These are phyloP conservation scores for Physocephala rufipes DNA, from an alignment of 2,888 invertebrate species.

Conservation along the genomic window DNA sequence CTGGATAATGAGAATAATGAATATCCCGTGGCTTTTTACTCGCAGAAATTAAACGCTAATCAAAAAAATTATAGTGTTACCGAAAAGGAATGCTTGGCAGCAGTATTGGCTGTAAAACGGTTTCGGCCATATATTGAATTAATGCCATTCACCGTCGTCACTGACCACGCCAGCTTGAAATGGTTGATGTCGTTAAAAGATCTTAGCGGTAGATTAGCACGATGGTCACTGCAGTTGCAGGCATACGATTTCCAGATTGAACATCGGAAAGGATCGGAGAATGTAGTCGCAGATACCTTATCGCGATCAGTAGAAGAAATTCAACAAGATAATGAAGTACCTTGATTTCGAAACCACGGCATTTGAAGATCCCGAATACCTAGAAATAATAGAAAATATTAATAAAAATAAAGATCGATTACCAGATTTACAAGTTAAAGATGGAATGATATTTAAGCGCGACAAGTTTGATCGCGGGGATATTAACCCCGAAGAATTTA, in stretches of 20 bases:
- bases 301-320: neutral
- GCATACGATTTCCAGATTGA: constrained; percentile 1
- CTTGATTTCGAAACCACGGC: neutral
- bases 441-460: constrained; percentile 23
- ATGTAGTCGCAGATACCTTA: neutral
- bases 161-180: constrained; percentile 11
- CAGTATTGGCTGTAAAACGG: constrained; percentile 36
- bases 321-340: neutral
- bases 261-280: constrained; percentile 10
- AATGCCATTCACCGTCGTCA: neutral
- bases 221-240: neutral
- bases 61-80: constrained; percentile 41
- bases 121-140: constrained; percentile 12
- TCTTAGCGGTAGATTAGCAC: neutral
- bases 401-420: neutral
- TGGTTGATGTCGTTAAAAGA: constrained; percentile 12
- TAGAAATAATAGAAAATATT: neutral
- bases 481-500: constrained; percentile 10
- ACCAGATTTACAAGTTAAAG: constrained; percentile 19
- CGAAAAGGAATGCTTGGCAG: constrained; percentile 42
- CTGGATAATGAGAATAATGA: constrained; percentile 23
- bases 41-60: constrained; percentile 38
- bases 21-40: constrained; percentile 39
- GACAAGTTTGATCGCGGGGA: neutral
- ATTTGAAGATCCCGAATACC: neutral